Percentiles rank a stretch among this genome's conserved stretches.
These are phyloP conservation scores for Axis porcinus DNA, from an alignment of 2,113 vertebrate genomes.

Conservation along the genomic window DNA sequence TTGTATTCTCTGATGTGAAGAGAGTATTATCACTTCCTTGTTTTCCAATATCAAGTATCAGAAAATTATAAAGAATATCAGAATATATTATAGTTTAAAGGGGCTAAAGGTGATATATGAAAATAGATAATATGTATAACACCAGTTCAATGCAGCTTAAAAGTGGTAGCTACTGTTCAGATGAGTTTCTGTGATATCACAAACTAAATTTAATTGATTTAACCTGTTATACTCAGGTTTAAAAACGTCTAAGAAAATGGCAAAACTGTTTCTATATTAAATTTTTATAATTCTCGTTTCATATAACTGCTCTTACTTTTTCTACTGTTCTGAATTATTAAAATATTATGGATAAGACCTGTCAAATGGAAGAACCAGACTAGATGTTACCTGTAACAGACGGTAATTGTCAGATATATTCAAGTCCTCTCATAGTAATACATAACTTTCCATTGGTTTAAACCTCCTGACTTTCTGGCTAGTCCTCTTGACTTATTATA, in stretches of 20 bases:
- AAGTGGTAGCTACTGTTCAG: neutral
- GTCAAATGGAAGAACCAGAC: neutral
- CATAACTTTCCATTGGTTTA: neutral
- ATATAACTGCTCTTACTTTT: neutral
- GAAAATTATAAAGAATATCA: neutral
- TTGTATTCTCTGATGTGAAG: neutral
- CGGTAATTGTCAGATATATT: neutral
- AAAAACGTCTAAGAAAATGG: neutral
- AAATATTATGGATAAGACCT: neutral
- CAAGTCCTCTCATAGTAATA: neutral
- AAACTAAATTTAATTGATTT: neutral
- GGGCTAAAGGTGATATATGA: neutral
- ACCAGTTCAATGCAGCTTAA: neutral
- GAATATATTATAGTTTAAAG: neutral
- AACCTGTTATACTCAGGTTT: neutral
- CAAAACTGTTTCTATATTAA: neutral
- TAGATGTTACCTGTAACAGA: neutral
- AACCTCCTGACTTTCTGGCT: neutral
- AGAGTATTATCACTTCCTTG: neutral
- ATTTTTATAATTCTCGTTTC: neutral
- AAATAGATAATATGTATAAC: neutral
- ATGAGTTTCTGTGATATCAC: neutral
- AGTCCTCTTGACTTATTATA: neutral
- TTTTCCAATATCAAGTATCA: neutral
- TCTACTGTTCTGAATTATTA: constrained; percentile 1